These are phyloP conservation scores for Oryzias celebensis DNA, from an alignment of 2,113 vertebrate genomes.

Conservation along the genomic window DNA sequence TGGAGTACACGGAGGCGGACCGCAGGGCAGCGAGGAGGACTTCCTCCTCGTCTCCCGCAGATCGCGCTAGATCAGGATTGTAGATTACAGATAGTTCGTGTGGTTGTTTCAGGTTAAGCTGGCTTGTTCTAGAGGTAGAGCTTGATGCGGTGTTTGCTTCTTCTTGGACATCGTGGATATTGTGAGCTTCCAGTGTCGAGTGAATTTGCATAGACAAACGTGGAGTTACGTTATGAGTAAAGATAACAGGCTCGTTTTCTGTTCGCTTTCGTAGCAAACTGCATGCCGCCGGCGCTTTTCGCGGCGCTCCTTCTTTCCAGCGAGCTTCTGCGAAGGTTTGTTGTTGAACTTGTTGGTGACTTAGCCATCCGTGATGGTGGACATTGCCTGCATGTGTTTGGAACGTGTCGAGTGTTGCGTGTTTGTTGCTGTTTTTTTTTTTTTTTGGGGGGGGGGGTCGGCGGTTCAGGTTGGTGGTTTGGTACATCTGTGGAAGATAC, in stretches of 20 bases:
- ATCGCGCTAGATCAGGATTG: slow-evolving; percentile 27
- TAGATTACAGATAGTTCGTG: slow-evolving; percentile 48
- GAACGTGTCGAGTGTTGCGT: slow-evolving; percentile 60
- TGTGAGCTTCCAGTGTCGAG: slow-evolving; percentile 73
- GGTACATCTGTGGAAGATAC: slow-evolving; percentile 81
- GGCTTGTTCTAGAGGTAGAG: slow-evolving; percentile 57
- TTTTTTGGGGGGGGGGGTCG: slow-evolving; percentile 24
- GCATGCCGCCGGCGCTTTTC: slow-evolving; percentile 57
- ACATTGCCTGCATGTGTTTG: slow-evolving; percentile 73
- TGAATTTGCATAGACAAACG: slow-evolving; percentile 79
- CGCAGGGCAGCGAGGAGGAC: slow-evolving; percentile 12
- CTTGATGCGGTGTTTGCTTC: slow-evolving; percentile 53
- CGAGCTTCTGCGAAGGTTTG: slow-evolving; percentile 46
- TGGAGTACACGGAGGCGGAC: slow-evolving; percentile 29
- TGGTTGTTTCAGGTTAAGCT: slow-evolving; percentile 37
- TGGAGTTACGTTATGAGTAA: slow-evolving; percentile 77
- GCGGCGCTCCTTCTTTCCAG: slow-evolving; percentile 36
- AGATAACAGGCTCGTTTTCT: slow-evolving; percentile 55
- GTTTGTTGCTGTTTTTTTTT: slow-evolving; percentile 46
- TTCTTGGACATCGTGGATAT: slow-evolving; percentile 67
- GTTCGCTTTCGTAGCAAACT: slow-evolving; percentile 37
- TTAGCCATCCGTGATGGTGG: slow-evolving; percentile 72
- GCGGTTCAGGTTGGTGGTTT: slow-evolving; percentile 72
- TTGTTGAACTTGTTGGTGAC: slow-evolving; percentile 59
- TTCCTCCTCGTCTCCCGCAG: slow-evolving; percentile 1